Conservation (phyloP, 2,888 invertebrate species). For the Drosophila nr. perissopoda region DNA sequence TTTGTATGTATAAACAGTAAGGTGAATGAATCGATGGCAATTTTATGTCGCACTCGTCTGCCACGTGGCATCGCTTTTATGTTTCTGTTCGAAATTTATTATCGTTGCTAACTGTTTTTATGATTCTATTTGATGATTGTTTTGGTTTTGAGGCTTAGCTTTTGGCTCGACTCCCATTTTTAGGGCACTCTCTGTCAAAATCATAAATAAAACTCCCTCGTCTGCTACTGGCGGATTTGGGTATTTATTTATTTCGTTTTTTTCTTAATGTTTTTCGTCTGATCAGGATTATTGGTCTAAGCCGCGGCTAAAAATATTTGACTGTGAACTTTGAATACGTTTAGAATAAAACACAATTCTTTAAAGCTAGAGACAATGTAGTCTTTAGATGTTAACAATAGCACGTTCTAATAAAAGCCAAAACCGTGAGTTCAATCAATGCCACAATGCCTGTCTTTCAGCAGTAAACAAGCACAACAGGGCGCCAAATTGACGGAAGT, state of each 20-base stretch:
- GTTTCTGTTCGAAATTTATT: conserved; percentile 72
- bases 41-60: conserved; percentile 66
- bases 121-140: conserved; percentile 79
- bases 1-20: conserved; percentile 5
- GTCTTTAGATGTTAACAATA: conserved; percentile 29
- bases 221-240: conserved; percentile 52
- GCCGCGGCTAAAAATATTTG: conserved; percentile 16
- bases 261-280: conserved; percentile 12
- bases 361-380: conserved; percentile 24
- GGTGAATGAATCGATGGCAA: conserved; percentile 52
- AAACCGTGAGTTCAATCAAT: conserved; percentile 41
- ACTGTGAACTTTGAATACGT: not conserved
- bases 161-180: conserved; percentile 22
- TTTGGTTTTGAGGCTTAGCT: conserved; percentile 64
- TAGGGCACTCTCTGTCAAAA: conserved; percentile 41
- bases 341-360: not conserved
- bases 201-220: conserved; percentile 65
- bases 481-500: conserved; percentile 44
- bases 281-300: conserved; percentile 47
- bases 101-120: conserved; percentile 78
- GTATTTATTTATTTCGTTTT: conserved; percentile 6
- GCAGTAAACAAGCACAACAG: conserved; percentile 40
- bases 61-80: conserved; percentile 68
- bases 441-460: conserved; percentile 39
- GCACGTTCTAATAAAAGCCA: conserved; percentile 60